These are phyloP conservation scores for Columba guinea DNA, from an alignment of 2,797 vertebrate species.

Conservation along the genomic window DNA sequence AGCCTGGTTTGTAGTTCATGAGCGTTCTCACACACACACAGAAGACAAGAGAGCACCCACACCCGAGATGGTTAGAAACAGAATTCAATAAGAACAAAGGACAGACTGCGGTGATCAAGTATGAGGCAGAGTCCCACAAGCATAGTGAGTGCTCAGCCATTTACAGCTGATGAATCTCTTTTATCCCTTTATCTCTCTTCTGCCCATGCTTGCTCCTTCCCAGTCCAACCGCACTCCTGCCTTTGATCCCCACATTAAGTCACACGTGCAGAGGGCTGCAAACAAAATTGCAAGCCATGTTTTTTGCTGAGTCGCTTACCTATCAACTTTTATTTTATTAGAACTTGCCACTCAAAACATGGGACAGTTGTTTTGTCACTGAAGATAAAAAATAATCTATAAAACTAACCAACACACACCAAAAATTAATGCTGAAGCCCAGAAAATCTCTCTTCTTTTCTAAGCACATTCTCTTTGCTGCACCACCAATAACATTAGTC, in stretches of 20 bases:
- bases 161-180: fast-evolving
- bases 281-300: not conserved
- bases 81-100: not conserved
- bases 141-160: fast-evolving
- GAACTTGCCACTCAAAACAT: not conserved
- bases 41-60: not conserved
- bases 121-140: not conserved
- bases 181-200: not conserved
- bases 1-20: not conserved
- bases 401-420: not conserved
- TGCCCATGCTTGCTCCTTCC: not conserved
- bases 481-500: not conserved
- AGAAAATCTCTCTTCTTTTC: not conserved
- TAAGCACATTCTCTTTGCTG: not conserved
- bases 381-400: not conserved
- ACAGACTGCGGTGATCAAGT: fast-evolving
- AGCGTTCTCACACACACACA: not conserved
- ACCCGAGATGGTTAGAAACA: not conserved
- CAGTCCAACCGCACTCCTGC: not conserved
- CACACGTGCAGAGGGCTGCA: not conserved
- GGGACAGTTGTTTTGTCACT: not conserved
- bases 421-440: not conserved
- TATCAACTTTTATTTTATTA: not conserved
- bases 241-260: not conserved
- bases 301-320: not conserved